phyloP scores from a whole-genome alignment of 2,888 invertebrate species.

The Diachrysia chrysitis region DNA sequence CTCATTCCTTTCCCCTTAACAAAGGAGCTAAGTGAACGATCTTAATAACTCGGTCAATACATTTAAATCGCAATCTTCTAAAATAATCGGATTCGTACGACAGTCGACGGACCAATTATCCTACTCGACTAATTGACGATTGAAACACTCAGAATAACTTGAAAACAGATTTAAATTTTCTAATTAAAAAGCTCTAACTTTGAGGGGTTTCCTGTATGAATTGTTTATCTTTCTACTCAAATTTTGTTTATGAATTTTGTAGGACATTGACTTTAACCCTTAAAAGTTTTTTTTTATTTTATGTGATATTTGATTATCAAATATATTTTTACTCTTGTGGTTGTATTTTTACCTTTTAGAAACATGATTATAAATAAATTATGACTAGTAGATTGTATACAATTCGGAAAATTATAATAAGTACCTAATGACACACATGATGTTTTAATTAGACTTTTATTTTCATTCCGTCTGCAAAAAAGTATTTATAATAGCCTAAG shows the following conservation, averaged over 20 bases:
- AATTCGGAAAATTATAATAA: too few species aligned
- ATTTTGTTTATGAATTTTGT: conserved; percentile 30
- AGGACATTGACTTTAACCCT: conserved; percentile 15
- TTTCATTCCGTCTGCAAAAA: too few species aligned
- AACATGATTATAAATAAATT: too few species aligned
- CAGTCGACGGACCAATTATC: conserved; percentile 49
- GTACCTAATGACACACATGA: too few species aligned
- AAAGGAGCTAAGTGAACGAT: conserved; percentile 15
- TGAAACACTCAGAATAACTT: conserved; percentile 50
- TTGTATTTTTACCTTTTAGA: too few species aligned
- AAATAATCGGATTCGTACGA: conserved; percentile 35
- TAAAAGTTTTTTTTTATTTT: not conserved
- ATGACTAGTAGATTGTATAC: too few species aligned
- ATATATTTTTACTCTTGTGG: too few species aligned
- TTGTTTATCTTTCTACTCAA: conserved; percentile 19
- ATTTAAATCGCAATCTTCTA: conserved; percentile 33
- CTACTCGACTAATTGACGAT: conserved; percentile 53
- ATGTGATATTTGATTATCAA: not conserved
- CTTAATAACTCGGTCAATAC: conserved; percentile 25
- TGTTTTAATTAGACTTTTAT: too few species aligned
- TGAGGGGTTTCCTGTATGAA: conserved; percentile 25
- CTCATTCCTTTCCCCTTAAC: not conserved
- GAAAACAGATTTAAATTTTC: conserved; percentile 56
- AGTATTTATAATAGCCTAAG: too few species aligned
- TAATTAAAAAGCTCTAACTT: conserved; percentile 47